A percentile compares a stretch with the other conserved stretches of the same genome.
phyloP scores from a whole-genome alignment of 2,797 vertebrate genomes.

The Chloroceryle amazona region DNA sequence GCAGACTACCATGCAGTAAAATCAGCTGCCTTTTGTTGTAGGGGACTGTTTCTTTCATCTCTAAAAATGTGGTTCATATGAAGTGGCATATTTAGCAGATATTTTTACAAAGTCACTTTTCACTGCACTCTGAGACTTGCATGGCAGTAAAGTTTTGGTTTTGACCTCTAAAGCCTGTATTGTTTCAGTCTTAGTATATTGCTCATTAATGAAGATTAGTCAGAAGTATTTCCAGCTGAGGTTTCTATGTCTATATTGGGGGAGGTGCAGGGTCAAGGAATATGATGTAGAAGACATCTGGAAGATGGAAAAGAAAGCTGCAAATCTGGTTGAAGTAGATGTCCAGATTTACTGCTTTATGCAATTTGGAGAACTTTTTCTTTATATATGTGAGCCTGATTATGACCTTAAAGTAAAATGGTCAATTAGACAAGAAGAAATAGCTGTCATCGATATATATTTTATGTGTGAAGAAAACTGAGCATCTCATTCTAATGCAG shows the following conservation, averaged over 20 bases:
- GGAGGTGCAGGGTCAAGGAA: not conserved
- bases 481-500: not conserved
- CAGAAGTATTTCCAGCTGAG: not conserved
- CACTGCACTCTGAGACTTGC: not conserved
- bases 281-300: not conserved
- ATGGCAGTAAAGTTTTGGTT: not conserved
- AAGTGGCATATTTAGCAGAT: not conserved
- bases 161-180: not conserved
- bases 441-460: fast-evolving
- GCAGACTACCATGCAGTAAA: not conserved
- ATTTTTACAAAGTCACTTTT: not conserved
- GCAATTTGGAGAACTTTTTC: not conserved
- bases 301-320: not conserved
- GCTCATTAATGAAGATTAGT: not conserved
- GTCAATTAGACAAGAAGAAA: not conserved
- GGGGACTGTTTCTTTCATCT: not conserved
- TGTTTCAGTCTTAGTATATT: not conserved
- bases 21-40: not conserved
- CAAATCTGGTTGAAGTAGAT: not conserved
- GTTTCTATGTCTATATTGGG: not conserved
- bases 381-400: not conserved
- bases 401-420: not conserved
- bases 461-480: not conserved
- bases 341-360: not conserved
- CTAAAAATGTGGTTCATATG: not conserved